These are phyloP conservation scores for Hyles lineata DNA, from an alignment of 2,888 invertebrate species.

Conservation along the genomic window DNA sequence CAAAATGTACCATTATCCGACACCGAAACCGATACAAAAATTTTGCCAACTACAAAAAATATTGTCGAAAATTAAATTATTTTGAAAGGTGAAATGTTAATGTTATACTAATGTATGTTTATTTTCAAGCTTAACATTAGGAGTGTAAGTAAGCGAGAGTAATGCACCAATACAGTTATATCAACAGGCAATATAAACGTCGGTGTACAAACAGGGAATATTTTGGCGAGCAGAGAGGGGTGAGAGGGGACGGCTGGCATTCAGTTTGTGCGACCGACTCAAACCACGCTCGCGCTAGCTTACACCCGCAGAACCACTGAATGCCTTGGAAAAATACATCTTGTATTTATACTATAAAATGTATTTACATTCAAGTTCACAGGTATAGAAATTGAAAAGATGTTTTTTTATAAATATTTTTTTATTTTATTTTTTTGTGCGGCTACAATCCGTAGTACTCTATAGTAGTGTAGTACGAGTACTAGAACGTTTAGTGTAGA, in stretches of 20 bases:
- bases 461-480: too few relatives aligned
- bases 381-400: not conserved
- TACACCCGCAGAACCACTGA: slow-evolving; percentile 40
- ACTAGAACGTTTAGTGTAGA: too few relatives aligned
- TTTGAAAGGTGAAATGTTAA: too few relatives aligned
- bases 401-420: not conserved
- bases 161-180: slow-evolving; percentile 22
- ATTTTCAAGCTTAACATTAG: slow-evolving; percentile 3
- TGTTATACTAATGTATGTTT: too few relatives aligned
- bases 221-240: not conserved
- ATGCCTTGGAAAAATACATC: slow-evolving; percentile 43
- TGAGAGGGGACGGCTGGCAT: slow-evolving; percentile 41
- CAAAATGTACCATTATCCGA: too few relatives aligned
- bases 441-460: too few relatives aligned
- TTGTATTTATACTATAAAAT: slow-evolving; percentile 18
- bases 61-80: too few relatives aligned
- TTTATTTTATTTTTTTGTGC: not conserved
- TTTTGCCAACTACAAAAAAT: too few relatives aligned
- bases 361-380: slow-evolving; percentile 7
- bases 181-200: slow-evolving; percentile 22
- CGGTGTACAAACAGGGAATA: slow-evolving; percentile 4
- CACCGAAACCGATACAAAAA: too few relatives aligned
- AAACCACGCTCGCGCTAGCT: slow-evolving; percentile 38
- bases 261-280: slow-evolving; percentile 66
- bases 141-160: slow-evolving; percentile 16